Conservation (phyloP, 2,113 vertebrate genomes). For the Bambusicola thoracicus region DNA sequence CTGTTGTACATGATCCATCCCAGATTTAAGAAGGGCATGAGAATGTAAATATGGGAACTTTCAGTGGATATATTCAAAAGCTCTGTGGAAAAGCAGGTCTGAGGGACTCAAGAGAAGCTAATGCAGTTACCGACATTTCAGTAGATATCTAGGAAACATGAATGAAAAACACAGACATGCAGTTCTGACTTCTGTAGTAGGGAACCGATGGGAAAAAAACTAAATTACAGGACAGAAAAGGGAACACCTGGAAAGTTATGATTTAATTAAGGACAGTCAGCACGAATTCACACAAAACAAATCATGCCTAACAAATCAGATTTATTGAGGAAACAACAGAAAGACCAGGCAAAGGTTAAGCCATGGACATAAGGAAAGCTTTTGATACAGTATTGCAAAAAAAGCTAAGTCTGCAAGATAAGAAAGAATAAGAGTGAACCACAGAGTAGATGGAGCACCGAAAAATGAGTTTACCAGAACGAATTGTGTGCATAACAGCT, state of each 20-base stretch:
- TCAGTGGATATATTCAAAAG: background rate
- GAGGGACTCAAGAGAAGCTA: conserved; percentile 7
- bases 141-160: conserved; percentile 38
- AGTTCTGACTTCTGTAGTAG: conserved; percentile 24
- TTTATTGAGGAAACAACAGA: conserved; percentile 73
- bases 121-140: conserved; percentile 15
- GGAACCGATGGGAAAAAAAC: conserved; percentile 22
- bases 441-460: background rate
- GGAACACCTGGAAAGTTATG: conserved; percentile 66
- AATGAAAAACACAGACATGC: conserved; percentile 47
- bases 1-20: conserved; percentile 21
- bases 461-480: background rate
- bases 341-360: conserved; percentile 65
- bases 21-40: conserved; percentile 35
- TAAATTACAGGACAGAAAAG: conserved; percentile 43
- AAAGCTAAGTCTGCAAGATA: conserved; percentile 15
- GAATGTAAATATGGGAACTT: conserved; percentile 42
- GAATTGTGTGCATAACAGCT: background rate
- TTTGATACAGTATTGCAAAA: conserved; percentile 57
- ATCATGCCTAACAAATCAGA: conserved; percentile 71
- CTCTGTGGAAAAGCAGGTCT: background rate
- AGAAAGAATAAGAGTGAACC: background rate
- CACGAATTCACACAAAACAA: conserved; percentile 54
- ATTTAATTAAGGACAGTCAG: conserved; percentile 74
- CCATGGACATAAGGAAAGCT: conserved; percentile 59